Evolutionary conservation across 1,140 invertebrate genomes (phyloP), one percentile per base, ranked within the genome.

Genomic region (Drosophila triauraria): DNA sequence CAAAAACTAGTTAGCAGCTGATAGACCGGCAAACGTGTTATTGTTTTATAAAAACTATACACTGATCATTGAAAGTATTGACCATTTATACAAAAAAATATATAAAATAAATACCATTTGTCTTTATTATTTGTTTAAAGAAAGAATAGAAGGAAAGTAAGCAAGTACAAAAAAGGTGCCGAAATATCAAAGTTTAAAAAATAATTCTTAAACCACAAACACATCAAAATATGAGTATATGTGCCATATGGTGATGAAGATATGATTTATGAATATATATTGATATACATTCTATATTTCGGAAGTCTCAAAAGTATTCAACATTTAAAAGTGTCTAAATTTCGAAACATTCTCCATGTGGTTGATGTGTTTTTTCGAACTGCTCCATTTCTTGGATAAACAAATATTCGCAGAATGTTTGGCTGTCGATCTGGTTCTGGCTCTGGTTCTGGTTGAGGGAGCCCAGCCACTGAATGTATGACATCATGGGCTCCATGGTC

Each of bases 401-500:
- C 50, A 78, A 78, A 75, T 44, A 76, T 76, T 57, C 53, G 23
- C 10, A 42, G 51, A 60, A 78, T 54, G 50, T 68, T 65, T 75
- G 51, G 35, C 27, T 59, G 68, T 71, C 42, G 74, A 59, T 78
- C 38, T 60, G 56, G 75, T 78, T 78, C 74, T 78, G 75, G 54
- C 56, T 78, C 38, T 60, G 56, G 75, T 77, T 78, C 74, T 78
- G 75, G 54, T 61, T 48, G 68, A 72, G 67, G 32, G 44, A 60
- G 27, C 62, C 53, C 61, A 56, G 25, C 25, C 51, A 54, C 27
- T n/a, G 59, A 40, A 30, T 48, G 38, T 65, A 78, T 78, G 76
- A 78, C 76, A 78, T 78, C 76, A 78, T 78, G 67, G 35, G 65
- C 57, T 40, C 50, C 46, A 56, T 43, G 56, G 47, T n/a, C 71